These are phyloP conservation scores for Tangara arthus DNA, from an alignment of 2,797 vertebrate species.

Conservation along the genomic window DNA sequence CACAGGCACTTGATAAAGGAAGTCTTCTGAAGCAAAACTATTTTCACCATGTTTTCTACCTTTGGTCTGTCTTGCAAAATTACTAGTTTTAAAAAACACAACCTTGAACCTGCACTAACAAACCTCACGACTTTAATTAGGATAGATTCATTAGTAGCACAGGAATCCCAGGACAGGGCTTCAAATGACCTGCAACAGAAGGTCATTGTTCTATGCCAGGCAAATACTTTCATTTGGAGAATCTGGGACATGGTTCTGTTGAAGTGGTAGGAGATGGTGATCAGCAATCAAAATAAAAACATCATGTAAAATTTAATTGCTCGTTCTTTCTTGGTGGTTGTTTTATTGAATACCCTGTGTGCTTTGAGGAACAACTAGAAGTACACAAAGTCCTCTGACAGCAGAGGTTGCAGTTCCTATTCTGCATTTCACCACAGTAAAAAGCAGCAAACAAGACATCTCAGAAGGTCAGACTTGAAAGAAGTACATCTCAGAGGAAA, in stretches of 20 bases:
- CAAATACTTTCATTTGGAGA: background rate
- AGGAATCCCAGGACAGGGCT: background rate
- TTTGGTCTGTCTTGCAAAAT: background rate
- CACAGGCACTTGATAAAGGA: background rate
- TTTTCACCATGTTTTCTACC: background rate
- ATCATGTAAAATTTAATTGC: background rate
- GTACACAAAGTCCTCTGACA: background rate
- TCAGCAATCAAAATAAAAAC: background rate
- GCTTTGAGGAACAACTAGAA: background rate
- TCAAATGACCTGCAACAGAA: background rate
- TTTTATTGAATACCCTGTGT: background rate
- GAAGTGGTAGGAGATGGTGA: background rate
- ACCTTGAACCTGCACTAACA: background rate
- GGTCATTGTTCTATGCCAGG: background rate
- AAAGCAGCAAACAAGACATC: background rate
- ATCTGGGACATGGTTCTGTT: background rate
- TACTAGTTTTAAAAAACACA: background rate
- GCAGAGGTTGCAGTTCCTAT: background rate
- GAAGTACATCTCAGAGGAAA: background rate
- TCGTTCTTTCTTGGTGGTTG: background rate
- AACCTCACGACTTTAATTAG: background rate
- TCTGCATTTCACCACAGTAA: background rate
- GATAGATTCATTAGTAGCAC: background rate
- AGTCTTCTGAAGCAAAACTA: background rate
- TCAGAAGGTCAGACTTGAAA: background rate